Base-by-base conservation (phyloP, 1,140 invertebrate species). In the Neocloeon triangulifer region DNA sequence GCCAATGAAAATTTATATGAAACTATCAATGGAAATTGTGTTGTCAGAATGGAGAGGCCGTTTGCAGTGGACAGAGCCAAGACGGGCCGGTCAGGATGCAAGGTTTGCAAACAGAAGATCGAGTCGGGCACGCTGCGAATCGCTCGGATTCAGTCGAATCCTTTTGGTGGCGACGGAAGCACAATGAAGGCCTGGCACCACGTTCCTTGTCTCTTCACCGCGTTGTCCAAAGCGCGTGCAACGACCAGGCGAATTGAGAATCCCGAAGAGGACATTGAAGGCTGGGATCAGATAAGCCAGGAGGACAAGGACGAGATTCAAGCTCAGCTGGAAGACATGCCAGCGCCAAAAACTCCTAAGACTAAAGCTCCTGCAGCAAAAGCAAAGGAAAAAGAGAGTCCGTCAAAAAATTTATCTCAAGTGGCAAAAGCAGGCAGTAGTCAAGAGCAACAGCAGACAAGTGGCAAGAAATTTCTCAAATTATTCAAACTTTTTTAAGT, bases 181-280 rank as follows among this genome's bases (percentile, higher is more conserved):
- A 73, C 73, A 39, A 82, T 86, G 78, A 88, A 84, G 47, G 62
- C 64, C 32, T 91, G 79, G 77, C 66, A 74, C 48, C 82, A 89
- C 47, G 49, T 79, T 0, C 48, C 58, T 27, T 91, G 82, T 45
- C 50, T 88, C 1, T 82, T 86, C 55, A 73, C 79, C 35, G 64
- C 64, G 1, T 75, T 88, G 39, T 52, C 66, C 14, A 70, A 70
- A 43, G 81, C 85, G 40, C 52, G 79, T 34, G 66, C 74, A 1
- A 68, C 70, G 0, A 88, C 81, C 0, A 81, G 78, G 48, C 66
- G 73, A 37, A 79, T 89, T 35, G 75, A 84, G 36, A 64, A 66
- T 23, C 62, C 70, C n/a, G 64, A 64, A 16, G 40, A 58, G 34
- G 82, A 88, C 44, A 57, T 86, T 12, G 72, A 70, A 28, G 80